Conservation (phyloP, 2,113 vertebrate species). For the Rhinolophus sinicus region DNA sequence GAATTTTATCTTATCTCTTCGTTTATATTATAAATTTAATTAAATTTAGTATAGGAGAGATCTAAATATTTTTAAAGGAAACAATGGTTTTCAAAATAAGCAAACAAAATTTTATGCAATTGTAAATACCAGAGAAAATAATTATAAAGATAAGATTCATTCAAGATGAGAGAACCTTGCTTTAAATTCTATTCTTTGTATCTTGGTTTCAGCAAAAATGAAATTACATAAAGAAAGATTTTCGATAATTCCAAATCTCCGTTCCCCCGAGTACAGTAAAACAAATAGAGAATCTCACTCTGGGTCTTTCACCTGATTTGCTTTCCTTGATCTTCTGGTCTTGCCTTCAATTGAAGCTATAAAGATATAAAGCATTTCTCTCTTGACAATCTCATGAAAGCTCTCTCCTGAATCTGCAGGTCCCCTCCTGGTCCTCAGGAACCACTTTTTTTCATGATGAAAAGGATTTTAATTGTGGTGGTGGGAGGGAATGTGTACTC, state of each 20-base stretch:
- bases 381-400: slow-evolving; percentile 58
- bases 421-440: slow-evolving; percentile 51
- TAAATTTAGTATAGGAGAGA: background rate
- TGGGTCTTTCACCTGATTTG: slow-evolving; percentile 57
- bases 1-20: background rate
- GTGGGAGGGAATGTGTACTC: slow-evolving; percentile 84
- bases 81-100: background rate
- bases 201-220: slow-evolving; percentile 47
- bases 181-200: slow-evolving; percentile 70
- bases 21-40: background rate
- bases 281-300: slow-evolving; percentile 55
- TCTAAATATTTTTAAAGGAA: background rate
- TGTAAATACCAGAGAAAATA: slow-evolving; percentile 55
- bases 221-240: slow-evolving; percentile 57
- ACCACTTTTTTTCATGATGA: slow-evolving; percentile 77
- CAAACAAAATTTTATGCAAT: background rate
- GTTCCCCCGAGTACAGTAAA: background rate
- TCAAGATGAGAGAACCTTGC: slow-evolving; percentile 65
- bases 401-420: slow-evolving; percentile 20
- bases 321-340: slow-evolving; percentile 78
- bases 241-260: background rate
- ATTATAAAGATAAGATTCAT: slow-evolving; percentile 73
- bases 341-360: slow-evolving; percentile 60
- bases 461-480: slow-evolving; percentile 90
- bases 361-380: slow-evolving; percentile 67